These are phyloP conservation scores for Lomographa bimaculata DNA, from an alignment of 2,888 invertebrate species.

Conservation along the genomic window DNA sequence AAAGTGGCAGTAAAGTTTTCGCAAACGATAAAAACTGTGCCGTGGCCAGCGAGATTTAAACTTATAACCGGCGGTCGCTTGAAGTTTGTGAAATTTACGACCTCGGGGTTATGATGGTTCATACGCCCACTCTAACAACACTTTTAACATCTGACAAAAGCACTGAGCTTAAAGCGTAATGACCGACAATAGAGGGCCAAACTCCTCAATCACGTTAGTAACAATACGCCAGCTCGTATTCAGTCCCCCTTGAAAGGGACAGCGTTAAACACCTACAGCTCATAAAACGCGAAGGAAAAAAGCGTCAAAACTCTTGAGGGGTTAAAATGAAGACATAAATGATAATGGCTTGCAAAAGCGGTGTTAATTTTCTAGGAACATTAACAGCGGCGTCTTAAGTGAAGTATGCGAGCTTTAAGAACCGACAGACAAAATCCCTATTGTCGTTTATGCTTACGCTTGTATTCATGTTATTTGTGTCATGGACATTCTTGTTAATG, in stretches of 20 bases:
- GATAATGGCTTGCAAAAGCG: conserved; percentile 57
- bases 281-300: conserved; percentile 44
- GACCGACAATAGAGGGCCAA: conserved; percentile 21
- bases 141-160: conserved; percentile 37
- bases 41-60: conserved; percentile 51
- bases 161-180: conserved; percentile 31
- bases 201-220: conserved; percentile 23
- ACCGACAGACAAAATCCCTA: conserved; percentile 55
- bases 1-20: conserved; percentile 48
- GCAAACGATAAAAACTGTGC: conserved; percentile 51
- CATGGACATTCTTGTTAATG: conserved; percentile 47
- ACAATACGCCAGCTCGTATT: conserved; percentile 20
- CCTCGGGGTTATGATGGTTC: conserved; percentile 44
- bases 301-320: conserved; percentile 40
- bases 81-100: conserved; percentile 51
- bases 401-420: conserved; percentile 44
- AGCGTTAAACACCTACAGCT: conserved; percentile 34
- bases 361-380: conserved; percentile 65
- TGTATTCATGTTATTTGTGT: conserved; percentile 48
- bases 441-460: conserved; percentile 44
- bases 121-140: conserved; percentile 43
- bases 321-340: conserved; percentile 67
- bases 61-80: conserved; percentile 40
- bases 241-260: conserved; percentile 27
- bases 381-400: conserved; percentile 62